A percentile compares a stretch with the other conserved stretches of the same genome.
Evolutionary conservation across 1,140 invertebrate species (phyloP).

Genomic region (Idris sp.): DNA sequence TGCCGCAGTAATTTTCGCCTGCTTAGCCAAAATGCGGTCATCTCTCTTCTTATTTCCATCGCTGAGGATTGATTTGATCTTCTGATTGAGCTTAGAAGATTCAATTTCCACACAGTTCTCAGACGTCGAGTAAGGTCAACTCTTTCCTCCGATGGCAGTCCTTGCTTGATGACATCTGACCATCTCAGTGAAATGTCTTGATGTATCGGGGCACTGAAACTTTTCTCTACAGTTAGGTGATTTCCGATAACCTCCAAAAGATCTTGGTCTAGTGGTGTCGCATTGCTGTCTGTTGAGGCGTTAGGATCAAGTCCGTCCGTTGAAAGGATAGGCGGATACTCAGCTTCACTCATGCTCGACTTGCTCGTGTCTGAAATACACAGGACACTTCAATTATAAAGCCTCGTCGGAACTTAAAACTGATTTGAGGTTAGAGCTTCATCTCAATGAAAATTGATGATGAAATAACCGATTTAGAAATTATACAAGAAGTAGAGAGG

Average conservation of each 20-base stretch:
- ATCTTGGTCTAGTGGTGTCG: slow-evolving; percentile 22
- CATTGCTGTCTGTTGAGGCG: too few species aligned
- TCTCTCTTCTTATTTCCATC: slow-evolving; percentile 2
- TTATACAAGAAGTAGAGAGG: too few species aligned
- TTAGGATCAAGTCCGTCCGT: too few species aligned
- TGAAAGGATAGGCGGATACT: too few species aligned
- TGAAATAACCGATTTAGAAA: too few species aligned
- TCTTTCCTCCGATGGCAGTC: slow-evolving; percentile 2
- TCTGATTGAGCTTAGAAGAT: neutral
- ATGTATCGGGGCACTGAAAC: slow-evolving; percentile 15
- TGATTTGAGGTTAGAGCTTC: too few species aligned
- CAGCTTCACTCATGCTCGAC: too few species aligned
- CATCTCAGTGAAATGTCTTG: slow-evolving; percentile 33
- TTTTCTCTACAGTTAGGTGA: slow-evolving; percentile 18
- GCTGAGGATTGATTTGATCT: neutral
- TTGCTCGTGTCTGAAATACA: too few species aligned
- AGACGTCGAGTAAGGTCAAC: neutral
- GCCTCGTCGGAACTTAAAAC: too few species aligned
- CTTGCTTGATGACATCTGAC: slow-evolving; percentile 32
- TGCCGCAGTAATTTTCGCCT: slow-evolving; percentile 10
- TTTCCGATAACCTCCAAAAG: slow-evolving; percentile 43
- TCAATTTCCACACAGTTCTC: neutral
- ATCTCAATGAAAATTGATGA: too few species aligned
- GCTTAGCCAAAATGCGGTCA: slow-evolving; percentile 11
- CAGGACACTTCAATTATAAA: too few species aligned